Percentiles rank a stretch among this genome's conserved stretches.
These are phyloP conservation scores for Threskiornis aethiopicus DNA, from an alignment of 2,797 vertebrate genomes.

Conservation along the genomic window DNA sequence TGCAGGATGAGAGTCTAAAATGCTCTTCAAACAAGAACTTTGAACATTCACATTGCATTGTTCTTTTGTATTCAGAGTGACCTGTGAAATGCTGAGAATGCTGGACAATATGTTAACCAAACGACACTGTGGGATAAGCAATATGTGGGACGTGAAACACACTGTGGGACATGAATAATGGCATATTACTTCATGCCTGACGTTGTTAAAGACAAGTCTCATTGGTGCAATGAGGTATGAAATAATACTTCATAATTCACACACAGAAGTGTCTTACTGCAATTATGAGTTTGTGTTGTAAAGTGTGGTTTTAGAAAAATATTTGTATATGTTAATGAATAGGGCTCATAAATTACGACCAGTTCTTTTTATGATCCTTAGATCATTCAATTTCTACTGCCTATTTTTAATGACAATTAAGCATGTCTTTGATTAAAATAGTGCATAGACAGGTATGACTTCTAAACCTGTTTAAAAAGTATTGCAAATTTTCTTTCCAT, in stretches of 20 bases:
- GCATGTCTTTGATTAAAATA: not conserved
- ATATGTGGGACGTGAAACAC: not conserved
- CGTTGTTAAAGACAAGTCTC: not conserved
- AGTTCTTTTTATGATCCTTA: not conserved
- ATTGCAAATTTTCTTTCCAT: not conserved
- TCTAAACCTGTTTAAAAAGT: not conserved
- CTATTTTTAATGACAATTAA: not conserved
- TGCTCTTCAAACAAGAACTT: not conserved
- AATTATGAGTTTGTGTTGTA: not conserved
- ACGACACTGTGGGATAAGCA: not conserved
- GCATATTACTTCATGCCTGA: not conserved
- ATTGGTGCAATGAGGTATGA: not conserved
- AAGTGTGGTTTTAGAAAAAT: not conserved
- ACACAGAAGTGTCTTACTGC: not conserved
- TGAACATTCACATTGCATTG: not conserved
- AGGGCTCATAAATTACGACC: not conserved
- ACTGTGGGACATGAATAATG: not conserved
- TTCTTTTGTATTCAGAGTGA: not conserved
- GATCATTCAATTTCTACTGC: not conserved
- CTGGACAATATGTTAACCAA: not conserved
- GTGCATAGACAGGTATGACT: not conserved
- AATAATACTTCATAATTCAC: conserved; percentile 14
- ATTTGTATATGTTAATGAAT: not conserved
- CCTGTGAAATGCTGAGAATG: not conserved
- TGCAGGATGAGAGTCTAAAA: not conserved